Evolutionary conservation across 2,797 vertebrate genomes (phyloP), one percentile per base, ranked within the genome.

Genomic region (Tolypeutes matacus): DNA sequence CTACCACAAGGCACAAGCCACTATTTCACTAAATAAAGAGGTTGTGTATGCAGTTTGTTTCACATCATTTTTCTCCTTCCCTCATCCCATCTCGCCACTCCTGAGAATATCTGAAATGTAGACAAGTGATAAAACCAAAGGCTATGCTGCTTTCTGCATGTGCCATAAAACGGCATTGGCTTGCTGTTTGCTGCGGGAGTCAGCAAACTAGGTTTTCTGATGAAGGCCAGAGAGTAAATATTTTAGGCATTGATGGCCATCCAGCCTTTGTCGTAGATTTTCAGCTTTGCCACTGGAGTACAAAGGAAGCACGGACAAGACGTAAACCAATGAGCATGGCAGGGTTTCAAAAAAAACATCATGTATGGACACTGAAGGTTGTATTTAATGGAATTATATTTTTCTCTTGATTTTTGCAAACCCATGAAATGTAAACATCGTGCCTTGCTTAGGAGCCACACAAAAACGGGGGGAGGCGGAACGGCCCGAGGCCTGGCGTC

Each of bases 211-310:
- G 21, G 39, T 70, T 29, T 25, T 51, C 31, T 49, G 20, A 11
- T 12, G 81, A 83, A 80, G 29, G 5, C 0, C 8, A 13, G 1
- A 10, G 13, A 5, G 2, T 60, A 29, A 64, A n/a, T 34, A 49
- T 27, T 51, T 46, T 62, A 49, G 8, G 2, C 2, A 20, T 49
- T 2, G 25, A 31, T 5, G 64, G 60, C 46, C 31, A 1, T 3
- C 0, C 5, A 10, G 1, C 31, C 20, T 27, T 13, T 14, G 1
- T 31, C n/a, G 0, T 20, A 56, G 13, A 64, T 42, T 27, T 0
- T 65, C 4, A 29, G 3, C 10, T 62, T 17, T 73, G 31, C 13
- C 27, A 7, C 31, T 11, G 34, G 0, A n/a, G 6, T 15, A 0
- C 56, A 27, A 64, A 65, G 36, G 18, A 80, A 3, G 18, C 53